These are phyloP conservation scores for Galerucella calmariensis DNA, from an alignment of 2,888 invertebrate genomes.

Conservation along the genomic window DNA sequence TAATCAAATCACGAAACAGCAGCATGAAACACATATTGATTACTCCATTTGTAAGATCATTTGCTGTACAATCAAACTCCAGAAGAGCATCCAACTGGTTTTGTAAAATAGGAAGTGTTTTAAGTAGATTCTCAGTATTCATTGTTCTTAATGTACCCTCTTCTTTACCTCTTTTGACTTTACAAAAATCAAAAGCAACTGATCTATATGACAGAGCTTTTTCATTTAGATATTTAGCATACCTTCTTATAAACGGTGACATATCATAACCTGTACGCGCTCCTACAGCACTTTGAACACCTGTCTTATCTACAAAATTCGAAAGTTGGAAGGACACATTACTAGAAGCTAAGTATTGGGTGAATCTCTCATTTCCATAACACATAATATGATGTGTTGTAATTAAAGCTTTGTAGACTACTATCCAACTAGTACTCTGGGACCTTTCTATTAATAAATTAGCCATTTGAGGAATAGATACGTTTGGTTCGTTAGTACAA, in stretches of 20 bases:
- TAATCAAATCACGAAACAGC: slow-evolving; percentile 97
- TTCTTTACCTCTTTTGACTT: slow-evolving; percentile 98
- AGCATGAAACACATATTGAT: slow-evolving; percentile 99
- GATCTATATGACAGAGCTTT: slow-evolving; percentile 98
- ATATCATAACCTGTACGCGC: slow-evolving; percentile 90
- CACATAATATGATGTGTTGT: slow-evolving; percentile 99
- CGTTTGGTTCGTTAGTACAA: slow-evolving; percentile 99
- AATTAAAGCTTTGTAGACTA: slow-evolving; percentile 97
- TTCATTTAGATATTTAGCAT: slow-evolving; percentile 99
- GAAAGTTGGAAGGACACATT: slow-evolving; percentile 99
- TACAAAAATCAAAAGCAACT: slow-evolving; percentile 99
- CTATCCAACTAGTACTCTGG: slow-evolving; percentile 98
- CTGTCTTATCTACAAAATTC: slow-evolving; percentile 97
- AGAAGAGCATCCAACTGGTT: slow-evolving; percentile 95
- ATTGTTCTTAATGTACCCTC: slow-evolving; percentile 98
- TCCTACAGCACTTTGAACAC: slow-evolving; percentile 89
- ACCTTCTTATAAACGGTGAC: slow-evolving; percentile 98
- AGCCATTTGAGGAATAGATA: slow-evolving; percentile 99
- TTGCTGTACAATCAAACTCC: slow-evolving; percentile 97
- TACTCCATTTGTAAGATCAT: slow-evolving; percentile 93
- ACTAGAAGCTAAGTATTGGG: slow-evolving; percentile 99
- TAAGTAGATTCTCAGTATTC: slow-evolving; percentile 96
- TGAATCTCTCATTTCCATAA: slow-evolving; percentile 99
- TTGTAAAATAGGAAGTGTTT: slow-evolving; percentile 96
- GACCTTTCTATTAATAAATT: slow-evolving; percentile 98